Conservation (phyloP, 1,140 invertebrate species). For the Pseudomyrmex concolor region DNA sequence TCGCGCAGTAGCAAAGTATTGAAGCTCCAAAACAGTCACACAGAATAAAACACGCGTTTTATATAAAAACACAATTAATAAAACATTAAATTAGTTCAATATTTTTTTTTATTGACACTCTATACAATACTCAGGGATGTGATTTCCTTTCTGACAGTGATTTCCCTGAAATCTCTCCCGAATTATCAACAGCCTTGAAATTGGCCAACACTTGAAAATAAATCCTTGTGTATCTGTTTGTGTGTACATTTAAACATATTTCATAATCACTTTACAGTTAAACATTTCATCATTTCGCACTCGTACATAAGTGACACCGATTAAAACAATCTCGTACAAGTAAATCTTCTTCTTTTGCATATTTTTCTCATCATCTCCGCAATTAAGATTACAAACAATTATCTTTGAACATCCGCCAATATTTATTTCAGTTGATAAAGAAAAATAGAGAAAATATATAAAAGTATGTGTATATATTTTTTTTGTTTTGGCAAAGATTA, state of each 20-base stretch:
- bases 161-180: background rate
- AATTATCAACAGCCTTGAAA: slow-evolving; percentile 15
- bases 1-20: background rate
- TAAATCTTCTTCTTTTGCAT: background rate
- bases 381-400: background rate
- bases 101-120: slow-evolving; percentile 64
- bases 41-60: no score
- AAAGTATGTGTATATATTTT: slow-evolving; percentile 5
- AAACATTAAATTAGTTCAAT: slow-evolving; percentile 38
- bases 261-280: slow-evolving; percentile 10
- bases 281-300: slow-evolving; percentile 17
- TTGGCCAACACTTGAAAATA: slow-evolving; percentile 29
- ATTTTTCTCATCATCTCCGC: background rate
- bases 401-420: background rate
- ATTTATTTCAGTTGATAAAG: background rate
- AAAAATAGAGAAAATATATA: slow-evolving; percentile 23
- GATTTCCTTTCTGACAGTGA: slow-evolving; percentile 10
- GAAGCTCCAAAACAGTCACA: no score
- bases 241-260: background rate
- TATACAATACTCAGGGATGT: slow-evolving; percentile 55
- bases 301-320: background rate
- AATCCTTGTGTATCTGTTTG: background rate
- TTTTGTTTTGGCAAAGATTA: background rate
- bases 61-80: background rate
- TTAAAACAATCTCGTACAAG: no score